Percentiles rank a stretch among this genome's conserved stretches.
These are phyloP conservation scores for Catalaphyllia jardinei DNA, from an alignment of 64 coral and sea anemone species.

Conservation along the genomic window DNA sequence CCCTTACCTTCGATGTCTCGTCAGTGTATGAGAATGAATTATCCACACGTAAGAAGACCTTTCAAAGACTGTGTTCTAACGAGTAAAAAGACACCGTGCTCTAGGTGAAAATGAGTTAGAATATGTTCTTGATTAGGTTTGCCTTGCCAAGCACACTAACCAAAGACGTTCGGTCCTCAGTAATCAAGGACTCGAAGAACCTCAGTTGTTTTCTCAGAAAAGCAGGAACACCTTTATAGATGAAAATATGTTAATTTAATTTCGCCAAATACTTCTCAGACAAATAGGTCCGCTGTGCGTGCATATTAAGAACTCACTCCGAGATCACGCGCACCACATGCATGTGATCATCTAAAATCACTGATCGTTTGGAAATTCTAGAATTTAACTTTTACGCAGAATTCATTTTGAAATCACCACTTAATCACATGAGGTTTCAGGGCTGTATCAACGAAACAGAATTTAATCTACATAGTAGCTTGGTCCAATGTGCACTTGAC, in stretches of 20 bases:
- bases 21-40: not conserved
- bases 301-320: not conserved
- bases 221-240: not conserved
- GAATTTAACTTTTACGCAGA: too few relatives aligned
- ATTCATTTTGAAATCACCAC: too few relatives aligned
- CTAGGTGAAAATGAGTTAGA: too few relatives aligned
- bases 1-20: slow-evolving; percentile 1
- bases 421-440: too few relatives aligned
- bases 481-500: too few relatives aligned
- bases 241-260: not conserved
- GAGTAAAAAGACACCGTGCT: too few relatives aligned
- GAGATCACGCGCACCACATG: too few relatives aligned
- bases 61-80: not conserved
- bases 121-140: not conserved
- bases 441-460: too few relatives aligned
- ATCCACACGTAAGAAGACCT: not conserved
- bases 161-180: not conserved
- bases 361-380: too few relatives aligned
- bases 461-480: too few relatives aligned
- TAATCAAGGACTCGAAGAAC: not conserved
- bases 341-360: too few relatives aligned
- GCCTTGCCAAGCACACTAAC: not conserved
- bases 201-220: not conserved
- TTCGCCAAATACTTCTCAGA: not conserved
- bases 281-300: slow-evolving; percentile 5